Base-by-base conservation (phyloP, 2,797 vertebrate species). In the Natrix natrix region DNA sequence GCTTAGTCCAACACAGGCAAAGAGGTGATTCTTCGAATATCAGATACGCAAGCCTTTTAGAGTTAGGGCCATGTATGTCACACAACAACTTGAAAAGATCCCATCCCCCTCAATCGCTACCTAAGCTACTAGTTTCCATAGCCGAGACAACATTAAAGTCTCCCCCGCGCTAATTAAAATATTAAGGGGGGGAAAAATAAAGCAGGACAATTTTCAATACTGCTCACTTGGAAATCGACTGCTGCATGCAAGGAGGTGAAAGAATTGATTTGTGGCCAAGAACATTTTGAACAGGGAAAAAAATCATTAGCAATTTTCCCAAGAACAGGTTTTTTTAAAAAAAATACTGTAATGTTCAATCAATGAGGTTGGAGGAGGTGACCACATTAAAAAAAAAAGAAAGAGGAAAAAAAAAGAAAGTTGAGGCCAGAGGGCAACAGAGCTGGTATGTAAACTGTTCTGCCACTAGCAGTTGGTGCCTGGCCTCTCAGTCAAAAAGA, bases 401-500 rank as follows among this genome's bases (percentile, higher is more conserved):
- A n/a, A 20, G 14, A 56, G 56, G 8, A 3, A 22, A 63, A 11
- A 78, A 17, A 78, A 22, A 78, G 6, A 55, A 69, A 90, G 5
- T 48, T 78, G 4, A 61, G 91, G 48, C 5, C 43, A 88, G 69
- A 74, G 61, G 66, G 6, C 83, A 55, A 54, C 28, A 55, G 63
- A 24, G 60, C 22, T 13, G 56, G 92, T 32, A n/a, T 4, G 0
- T 22, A 1, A 12, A 24, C 61, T 5, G 24, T 86, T 26, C 32
- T 0, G 60, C 24, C 24, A 0, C n/a, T n/a, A 16, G 91, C 52
- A 87, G 94, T 94, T 95, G 91, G 63, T 88, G 8, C 86, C 59
- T 78, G 95, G 95, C 87, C 28, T 0, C 59, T 0, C 56, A 22
- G 1, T 6, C 0, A 7, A 74, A 24, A 8, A 4, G 17, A 66